Percentiles rank a stretch among this genome's conserved stretches.
Evolutionary conservation across 2,113 vertebrate genomes (phyloP).

Genomic region (Psammodynastes pulverulentus): DNA sequence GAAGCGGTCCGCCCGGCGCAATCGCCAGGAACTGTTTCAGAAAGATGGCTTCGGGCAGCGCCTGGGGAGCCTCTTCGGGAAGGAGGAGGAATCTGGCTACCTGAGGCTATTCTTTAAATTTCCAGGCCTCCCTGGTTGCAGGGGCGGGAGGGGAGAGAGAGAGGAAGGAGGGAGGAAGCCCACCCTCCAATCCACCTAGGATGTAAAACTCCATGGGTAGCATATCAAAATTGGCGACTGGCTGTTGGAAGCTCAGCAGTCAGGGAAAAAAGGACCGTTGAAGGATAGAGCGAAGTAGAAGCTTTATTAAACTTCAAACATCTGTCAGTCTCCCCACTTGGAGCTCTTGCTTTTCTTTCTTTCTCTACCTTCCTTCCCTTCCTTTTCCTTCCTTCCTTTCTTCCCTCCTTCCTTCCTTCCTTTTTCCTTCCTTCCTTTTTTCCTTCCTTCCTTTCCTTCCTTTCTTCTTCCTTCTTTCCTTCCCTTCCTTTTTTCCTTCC

Average conservation of each 20-base stretch:
- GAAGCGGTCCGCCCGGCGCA: conserved; percentile 50
- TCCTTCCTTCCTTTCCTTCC: background rate
- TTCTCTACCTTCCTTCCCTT: conserved; percentile 31
- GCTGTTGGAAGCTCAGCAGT: conserved; percentile 81
- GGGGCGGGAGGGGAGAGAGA: background rate
- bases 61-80: conserved; percentile 72
- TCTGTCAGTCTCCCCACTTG: conserved; percentile 19
- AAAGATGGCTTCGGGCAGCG: conserved; percentile 70
- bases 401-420: fast-evolving
- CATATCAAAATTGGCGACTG: conserved; percentile 87
- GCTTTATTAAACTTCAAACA: conserved; percentile 82
- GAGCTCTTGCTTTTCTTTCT: background rate
- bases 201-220: conserved; percentile 78
- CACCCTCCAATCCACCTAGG: conserved; percentile 78
- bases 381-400: fast-evolving
- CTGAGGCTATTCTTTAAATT: conserved; percentile 71
- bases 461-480: conserved; percentile 17
- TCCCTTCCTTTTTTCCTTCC: too few relatives aligned
- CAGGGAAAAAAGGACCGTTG: conserved; percentile 85
- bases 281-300: conserved; percentile 76
- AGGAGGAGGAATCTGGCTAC: conserved; percentile 66
- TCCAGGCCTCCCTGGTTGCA: conserved; percentile 68
- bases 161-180: conserved; percentile 41
- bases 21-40: conserved; percentile 71
- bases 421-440: fast-evolving